Base-by-base conservation (phyloP, 1,140 invertebrate genomes). In the Drosophila ficusphila region DNA sequence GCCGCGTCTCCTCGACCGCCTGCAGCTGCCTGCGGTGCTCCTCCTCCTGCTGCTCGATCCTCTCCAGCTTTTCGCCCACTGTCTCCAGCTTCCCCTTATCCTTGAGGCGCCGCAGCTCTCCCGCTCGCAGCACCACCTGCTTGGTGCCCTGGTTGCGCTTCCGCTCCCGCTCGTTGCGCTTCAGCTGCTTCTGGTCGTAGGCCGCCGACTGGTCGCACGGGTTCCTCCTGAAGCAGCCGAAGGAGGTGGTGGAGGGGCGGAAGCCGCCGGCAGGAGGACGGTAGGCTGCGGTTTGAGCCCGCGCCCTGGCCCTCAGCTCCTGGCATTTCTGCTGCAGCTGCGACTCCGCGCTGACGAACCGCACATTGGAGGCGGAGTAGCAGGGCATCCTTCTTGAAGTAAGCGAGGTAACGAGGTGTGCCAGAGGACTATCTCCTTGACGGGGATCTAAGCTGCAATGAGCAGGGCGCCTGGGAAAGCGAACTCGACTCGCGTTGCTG, bases 351-450 rank as follows among this genome's bases (percentile, higher is more conserved):
- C 79, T 83, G 21, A 77, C 65, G 14, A 89, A 89, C 9, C 78
- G 85, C 48, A 90, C 72, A 62, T 90, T 90, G 11, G 76, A 86
- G 14, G 89, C 89, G 25, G 89, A 90, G 18, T 77, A 75, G 29
- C 89, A 90, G 4, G 89, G 89, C 89, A 90, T 90, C 31, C n/a
- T 62, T 23, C 8, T n/a, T 3, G 21, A 8, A 29, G 19, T 27
- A 8, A 25, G 7, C 33, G 44, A 16, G 57, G 25, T 39, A 53
- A 31, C 47, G 38, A 12, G 38, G 27, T 39, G 31, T 39, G n/a
- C 9, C n/a, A 4, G 36, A 41, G 12, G 25, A 52, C 60, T 23
- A 33, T 36, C 18, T 42, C 4, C 11, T 14, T 18, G 29, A 14
- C 16, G 23, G 8, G 46, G 23, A 48, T 19, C 18, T 29, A 9